Base-by-base conservation (phyloP, 2,113 vertebrate species). In the Nymphicus hollandicus region DNA sequence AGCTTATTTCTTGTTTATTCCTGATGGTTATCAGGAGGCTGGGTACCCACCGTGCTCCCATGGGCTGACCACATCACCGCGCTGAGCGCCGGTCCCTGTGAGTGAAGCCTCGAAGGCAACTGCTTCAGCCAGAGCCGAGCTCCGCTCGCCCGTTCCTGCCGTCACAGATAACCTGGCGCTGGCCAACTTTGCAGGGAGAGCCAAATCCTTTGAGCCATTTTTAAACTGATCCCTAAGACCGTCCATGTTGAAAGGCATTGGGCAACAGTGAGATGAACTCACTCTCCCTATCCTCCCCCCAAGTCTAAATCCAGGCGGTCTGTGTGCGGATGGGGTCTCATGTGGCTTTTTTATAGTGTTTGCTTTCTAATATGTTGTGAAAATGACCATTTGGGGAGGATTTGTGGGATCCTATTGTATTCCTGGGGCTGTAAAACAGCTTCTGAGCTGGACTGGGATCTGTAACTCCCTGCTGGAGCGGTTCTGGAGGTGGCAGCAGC, bases 271-370 rank as follows among this genome's bases (percentile, higher is more conserved):
- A 46, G 37, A 49, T 41, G 43, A 55, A 37, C 65, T 93, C 8
- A 13, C 65, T 65, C 24, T 5, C 12, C 0, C 7, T 37, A 58
- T 43, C 58, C 70, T 37, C 69, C 46, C 58, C 74, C 31, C 4
- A 39, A 37, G 52, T 8, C 70, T 61, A 47, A 79, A 91, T 71
- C 73, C 53, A n/a, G 86, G 81, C 10, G 1, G 23, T 64, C 74
- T 31, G 47, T 61, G 73, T 47, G 70, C 33, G 47, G 89, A 60
- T 22, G 3, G 29, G 56, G 65, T 78, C 86, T 93, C 81, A n/a
- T 39, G 77, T 84, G 95, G 86, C 69, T 92, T 89, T 91, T 95
- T 91, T 76, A 84, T 68, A 46, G 78, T 43, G 61, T 89, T 95
- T 92, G 77, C 86, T 79, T 71, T 87, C 91, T 84, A 86, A 90